Percentiles rank a stretch among this genome's conserved stretches.
These are phyloP conservation scores for Drosophila repletoides DNA, from an alignment of 1,140 invertebrate species.

Conservation along the genomic window DNA sequence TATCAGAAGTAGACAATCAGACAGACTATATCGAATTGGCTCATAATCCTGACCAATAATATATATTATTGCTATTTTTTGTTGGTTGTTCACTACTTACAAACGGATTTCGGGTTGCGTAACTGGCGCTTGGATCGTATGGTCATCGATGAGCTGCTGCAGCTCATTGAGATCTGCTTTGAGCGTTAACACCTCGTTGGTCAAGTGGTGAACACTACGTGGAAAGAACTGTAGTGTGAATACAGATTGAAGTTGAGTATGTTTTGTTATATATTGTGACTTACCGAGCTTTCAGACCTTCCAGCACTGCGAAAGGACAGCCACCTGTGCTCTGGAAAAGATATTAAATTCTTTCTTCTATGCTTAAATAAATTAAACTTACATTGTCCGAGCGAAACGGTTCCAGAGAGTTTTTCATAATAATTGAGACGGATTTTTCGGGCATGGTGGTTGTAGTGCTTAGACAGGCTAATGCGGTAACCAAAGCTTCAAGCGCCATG, in stretches of 20 bases:
- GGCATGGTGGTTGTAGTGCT: conserved; percentile 28
- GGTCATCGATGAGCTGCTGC: conserved; percentile 49
- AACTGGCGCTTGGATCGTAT: conserved; percentile 17
- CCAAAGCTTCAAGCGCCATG: conserved; percentile 56
- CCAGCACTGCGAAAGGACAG: conserved; percentile 46
- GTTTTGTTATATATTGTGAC: neutral
- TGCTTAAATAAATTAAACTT: neutral
- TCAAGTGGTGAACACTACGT: conserved; percentile 29
- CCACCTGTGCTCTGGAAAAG: conserved; percentile 23
- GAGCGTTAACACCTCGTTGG: conserved; percentile 31
- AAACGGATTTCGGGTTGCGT: conserved; percentile 1
- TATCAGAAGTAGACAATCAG: too few species aligned
- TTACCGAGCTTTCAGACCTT: conserved; percentile 48
- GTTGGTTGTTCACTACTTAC: conserved; percentile 39
- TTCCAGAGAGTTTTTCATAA: conserved; percentile 47
- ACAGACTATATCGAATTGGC: too few species aligned
- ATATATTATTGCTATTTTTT: neutral
- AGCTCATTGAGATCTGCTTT: conserved; percentile 34
- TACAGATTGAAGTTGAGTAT: neutral
- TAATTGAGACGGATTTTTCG: conserved; percentile 17
- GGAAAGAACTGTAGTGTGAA: neutral
- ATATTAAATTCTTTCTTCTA: neutral
- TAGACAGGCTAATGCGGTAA: conserved; percentile 64
- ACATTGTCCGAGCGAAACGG: conserved; percentile 43
- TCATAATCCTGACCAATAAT: too few species aligned